These are phyloP conservation scores for Eulimnadia texana DNA, from an alignment of 1,140 invertebrate species.

Conservation along the genomic window DNA sequence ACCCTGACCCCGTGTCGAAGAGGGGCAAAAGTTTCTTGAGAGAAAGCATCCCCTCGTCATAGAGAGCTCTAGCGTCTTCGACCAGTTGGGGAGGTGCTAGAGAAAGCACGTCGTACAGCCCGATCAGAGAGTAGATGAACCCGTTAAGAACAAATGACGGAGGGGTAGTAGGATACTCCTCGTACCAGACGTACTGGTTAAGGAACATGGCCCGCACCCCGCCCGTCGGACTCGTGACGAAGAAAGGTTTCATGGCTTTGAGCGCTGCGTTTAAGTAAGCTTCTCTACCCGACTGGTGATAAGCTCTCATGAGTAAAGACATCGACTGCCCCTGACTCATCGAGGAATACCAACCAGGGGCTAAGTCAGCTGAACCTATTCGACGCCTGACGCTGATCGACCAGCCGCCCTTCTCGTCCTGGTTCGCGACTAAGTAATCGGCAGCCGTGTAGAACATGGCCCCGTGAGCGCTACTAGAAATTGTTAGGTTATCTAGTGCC, in stretches of 20 bases:
- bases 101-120: conserved; percentile 79
- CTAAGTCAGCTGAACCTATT: conserved; percentile 52
- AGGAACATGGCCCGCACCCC: conserved; percentile 76
- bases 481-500: conserved; percentile 61
- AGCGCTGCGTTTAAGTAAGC: conserved; percentile 66
- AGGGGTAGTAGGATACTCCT: conserved; percentile 90
- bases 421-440: conserved; percentile 79
- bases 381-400: conserved; percentile 66
- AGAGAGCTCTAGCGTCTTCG: conserved; percentile 57
- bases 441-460: conserved; percentile 83
- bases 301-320: conserved; percentile 78
- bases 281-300: conserved; percentile 59
- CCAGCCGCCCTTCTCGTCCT: conserved; percentile 76
- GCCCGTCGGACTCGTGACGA: conserved; percentile 46
- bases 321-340: conserved; percentile 97
- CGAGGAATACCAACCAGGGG: conserved; percentile 85
- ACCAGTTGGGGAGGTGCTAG: conserved; percentile 34
- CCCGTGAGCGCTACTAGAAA: conserved; percentile 69
- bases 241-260: conserved; percentile 64
- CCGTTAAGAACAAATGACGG: conserved; percentile 94
- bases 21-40: conserved; percentile 78
- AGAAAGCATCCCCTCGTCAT: conserved; percentile 70
- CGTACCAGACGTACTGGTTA: conserved; percentile 76
- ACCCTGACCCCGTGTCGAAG: conserved; percentile 89
- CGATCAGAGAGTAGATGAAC: conserved; percentile 94